Evolutionary conservation across 2,888 invertebrate species (phyloP).

Genomic region (Nephrotoma appendiculata): DNA sequence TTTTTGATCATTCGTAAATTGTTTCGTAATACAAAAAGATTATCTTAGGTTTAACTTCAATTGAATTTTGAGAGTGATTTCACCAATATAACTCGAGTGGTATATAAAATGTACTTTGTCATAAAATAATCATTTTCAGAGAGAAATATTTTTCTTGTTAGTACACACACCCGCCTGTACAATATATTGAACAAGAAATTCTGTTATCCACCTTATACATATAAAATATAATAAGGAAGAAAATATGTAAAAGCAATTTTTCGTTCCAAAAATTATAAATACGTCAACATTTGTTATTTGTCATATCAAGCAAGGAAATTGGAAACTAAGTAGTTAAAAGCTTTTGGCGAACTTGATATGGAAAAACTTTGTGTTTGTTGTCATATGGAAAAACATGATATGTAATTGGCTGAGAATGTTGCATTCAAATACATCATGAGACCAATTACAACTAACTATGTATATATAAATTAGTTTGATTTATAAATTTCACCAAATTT

Average conservation of each 20-base stretch:
- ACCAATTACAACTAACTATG: no score
- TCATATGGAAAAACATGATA: neutral
- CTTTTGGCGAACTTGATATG: neutral
- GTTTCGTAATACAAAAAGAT: neutral
- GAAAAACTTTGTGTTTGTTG: neutral
- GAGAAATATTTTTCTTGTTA: neutral
- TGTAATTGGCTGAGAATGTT: neutral
- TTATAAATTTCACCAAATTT: no score
- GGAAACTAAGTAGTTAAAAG: neutral
- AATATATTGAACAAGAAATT: neutral
- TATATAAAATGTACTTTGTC: neutral
- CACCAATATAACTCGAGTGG: neutral
- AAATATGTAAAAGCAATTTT: neutral
- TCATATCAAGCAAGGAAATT: neutral
- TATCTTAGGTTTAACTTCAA: neutral
- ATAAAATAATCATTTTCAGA: neutral
- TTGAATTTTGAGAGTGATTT: neutral
- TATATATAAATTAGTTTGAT: no score
- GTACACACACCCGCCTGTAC: neutral
- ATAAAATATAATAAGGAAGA: neutral
- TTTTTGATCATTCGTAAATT: neutral
- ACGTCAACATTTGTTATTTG: neutral
- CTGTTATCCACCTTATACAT: neutral
- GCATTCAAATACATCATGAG: neutral
- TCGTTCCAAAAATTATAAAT: neutral